A percentile compares a stretch with the other conserved stretches of the same genome.
Evolutionary conservation across 2,888 invertebrate species (phyloP).

Genomic region (Argynnis bischoffii): DNA sequence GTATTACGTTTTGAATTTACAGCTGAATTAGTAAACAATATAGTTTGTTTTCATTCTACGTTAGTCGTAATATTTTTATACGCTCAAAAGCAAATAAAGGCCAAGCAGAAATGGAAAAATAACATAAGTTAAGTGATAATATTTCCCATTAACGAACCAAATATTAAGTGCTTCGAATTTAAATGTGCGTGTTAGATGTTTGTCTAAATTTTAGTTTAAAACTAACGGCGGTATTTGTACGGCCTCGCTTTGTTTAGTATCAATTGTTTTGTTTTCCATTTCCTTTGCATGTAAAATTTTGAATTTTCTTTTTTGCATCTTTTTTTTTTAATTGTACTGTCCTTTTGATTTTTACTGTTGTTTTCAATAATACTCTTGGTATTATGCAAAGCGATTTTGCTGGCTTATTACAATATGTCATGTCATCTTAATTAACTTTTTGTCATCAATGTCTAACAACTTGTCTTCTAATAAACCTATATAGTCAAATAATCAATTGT

Average conservation of each 20-base stretch:
- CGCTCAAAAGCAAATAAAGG: too few species aligned
- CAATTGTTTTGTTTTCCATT: slow-evolving; percentile 3
- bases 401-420: background rate
- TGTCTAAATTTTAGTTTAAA: slow-evolving; percentile 11
- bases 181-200: background rate
- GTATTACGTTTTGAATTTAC: background rate
- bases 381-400: slow-evolving; percentile 5
- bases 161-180: slow-evolving; percentile 2
- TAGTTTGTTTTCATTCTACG: too few species aligned
- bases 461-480: too few species aligned
- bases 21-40: too few species aligned
- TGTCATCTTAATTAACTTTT: background rate
- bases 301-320: background rate
- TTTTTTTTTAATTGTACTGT: background rate
- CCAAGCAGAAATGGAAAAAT: slow-evolving; percentile 4
- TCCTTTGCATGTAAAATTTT: slow-evolving; percentile 2
- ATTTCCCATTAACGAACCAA: slow-evolving; percentile 4
- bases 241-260: slow-evolving; percentile 1
- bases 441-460: too few species aligned
- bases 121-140: slow-evolving; percentile 4
- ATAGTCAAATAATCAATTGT: too few species aligned
- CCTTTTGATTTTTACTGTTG: background rate
- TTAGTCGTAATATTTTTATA: background rate
- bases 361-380: slow-evolving; percentile 7
- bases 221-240: background rate